A percentile compares a stretch with the other conserved stretches of the same genome.
phyloP scores from a whole-genome alignment of 2,797 vertebrate species.

The Rhyacichthys aspro region DNA sequence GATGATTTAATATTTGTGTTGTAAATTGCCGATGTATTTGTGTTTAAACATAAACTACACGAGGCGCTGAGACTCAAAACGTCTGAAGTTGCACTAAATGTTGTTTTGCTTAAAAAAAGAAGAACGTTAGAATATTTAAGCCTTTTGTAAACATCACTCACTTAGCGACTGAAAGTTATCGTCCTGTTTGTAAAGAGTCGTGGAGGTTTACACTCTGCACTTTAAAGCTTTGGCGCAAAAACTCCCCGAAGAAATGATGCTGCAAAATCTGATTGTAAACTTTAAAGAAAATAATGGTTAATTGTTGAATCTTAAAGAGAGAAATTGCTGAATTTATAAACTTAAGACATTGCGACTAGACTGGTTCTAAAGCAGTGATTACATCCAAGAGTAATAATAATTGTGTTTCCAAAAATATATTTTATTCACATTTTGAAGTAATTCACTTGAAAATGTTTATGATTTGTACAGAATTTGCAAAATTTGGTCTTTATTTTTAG shows the following conservation, averaged over 20 bases:
- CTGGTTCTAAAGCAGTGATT: too few species aligned
- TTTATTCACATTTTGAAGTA: neutral
- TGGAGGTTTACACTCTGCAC: slow-evolving; percentile 5
- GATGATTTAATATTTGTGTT: slow-evolving; percentile 70
- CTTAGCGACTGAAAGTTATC: neutral
- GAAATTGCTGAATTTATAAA: neutral
- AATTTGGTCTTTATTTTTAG: too few species aligned
- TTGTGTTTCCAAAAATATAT: neutral
- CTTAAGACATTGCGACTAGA: too few species aligned
- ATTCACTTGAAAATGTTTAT: too few species aligned
- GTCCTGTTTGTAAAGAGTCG: slow-evolving; percentile 8
- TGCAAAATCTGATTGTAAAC: neutral
- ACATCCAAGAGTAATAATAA: neutral
- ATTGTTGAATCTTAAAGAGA: neutral
- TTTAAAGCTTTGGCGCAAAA: slow-evolving; percentile 11
- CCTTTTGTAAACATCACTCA: slow-evolving; percentile 18
- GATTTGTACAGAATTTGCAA: too few species aligned
- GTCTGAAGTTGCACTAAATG: slow-evolving; percentile 61
- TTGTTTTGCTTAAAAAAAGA: slow-evolving; percentile 28
- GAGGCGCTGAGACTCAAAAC: slow-evolving; percentile 28
- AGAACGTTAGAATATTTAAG: slow-evolving; percentile 14
- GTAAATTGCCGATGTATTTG: slow-evolving; percentile 70
- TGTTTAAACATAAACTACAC: slow-evolving; percentile 62
- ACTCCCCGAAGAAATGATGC: slow-evolving; percentile 4
- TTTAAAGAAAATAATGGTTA: neutral